These are phyloP conservation scores for Papilio polyxenes DNA, from an alignment of 1,140 invertebrate genomes.

Conservation along the genomic window DNA sequence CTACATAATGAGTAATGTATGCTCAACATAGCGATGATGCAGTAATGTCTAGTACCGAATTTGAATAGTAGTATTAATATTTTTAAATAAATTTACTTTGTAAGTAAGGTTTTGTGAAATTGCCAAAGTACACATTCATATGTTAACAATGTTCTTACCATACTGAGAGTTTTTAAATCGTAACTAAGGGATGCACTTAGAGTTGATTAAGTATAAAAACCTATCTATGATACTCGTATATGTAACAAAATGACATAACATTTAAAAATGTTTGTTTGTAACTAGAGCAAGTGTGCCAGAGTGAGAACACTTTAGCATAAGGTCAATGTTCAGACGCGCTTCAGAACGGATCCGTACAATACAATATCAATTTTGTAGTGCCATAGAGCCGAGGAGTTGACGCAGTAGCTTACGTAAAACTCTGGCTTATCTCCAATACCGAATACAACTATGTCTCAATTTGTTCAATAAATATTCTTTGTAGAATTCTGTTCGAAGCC, in stretches of 20 bases:
- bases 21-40: background rate
- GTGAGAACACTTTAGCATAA: background rate
- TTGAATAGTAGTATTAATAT: no score
- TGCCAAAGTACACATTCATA: no score
- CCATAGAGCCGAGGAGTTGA: background rate
- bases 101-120: no score
- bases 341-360: background rate
- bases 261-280: background rate
- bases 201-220: no score
- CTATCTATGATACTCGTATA: no score
- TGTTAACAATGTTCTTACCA: no score
- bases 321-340: conserved; percentile 13
- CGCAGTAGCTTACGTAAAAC: conserved; percentile 6
- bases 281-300: background rate
- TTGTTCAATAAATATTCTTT: conserved; percentile 4
- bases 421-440: conserved; percentile 8
- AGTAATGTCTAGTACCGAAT: no score
- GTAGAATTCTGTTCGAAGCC: background rate
- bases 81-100: no score
- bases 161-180: no score
- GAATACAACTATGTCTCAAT: background rate
- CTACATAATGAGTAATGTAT: background rate
- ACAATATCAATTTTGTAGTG: conserved; percentile 9
- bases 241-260: background rate
- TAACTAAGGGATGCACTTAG: no score